Percentiles rank a stretch among this genome's conserved stretches.
phyloP scores from a whole-genome alignment of 2,888 invertebrate genomes.

The Tricholauxania praeusta region DNA sequence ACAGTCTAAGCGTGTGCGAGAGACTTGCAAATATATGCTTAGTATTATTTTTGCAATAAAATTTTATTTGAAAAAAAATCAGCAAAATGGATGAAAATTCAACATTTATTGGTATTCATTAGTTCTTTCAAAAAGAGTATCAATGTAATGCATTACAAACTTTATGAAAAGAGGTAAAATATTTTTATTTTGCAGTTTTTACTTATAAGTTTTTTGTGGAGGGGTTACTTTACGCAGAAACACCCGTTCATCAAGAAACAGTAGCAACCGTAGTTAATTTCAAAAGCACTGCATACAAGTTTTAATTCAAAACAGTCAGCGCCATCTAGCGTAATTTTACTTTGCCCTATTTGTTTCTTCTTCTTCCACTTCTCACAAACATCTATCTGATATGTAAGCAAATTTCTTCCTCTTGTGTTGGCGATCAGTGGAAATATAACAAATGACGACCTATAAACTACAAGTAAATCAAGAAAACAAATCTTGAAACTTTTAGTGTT shows the following conservation, averaged over 20 bases:
- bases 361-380: background rate
- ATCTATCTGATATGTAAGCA: conserved; percentile 22
- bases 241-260: conserved; percentile 1
- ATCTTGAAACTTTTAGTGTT: background rate
- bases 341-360: background rate
- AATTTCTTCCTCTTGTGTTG: conserved; percentile 28
- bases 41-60: too few species aligned
- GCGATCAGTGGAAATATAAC: background rate
- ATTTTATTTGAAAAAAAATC: too few species aligned
- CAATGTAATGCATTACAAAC: too few species aligned
- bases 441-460: conserved; percentile 12
- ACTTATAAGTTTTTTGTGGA: too few species aligned
- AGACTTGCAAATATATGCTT: too few species aligned
- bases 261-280: background rate
- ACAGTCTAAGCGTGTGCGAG: too few species aligned
- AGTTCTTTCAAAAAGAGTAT: too few species aligned
- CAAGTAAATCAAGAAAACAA: conserved; percentile 6
- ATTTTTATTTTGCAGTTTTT: too few species aligned
- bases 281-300: background rate
- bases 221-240: background rate
- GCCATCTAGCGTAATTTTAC: conserved; percentile 27
- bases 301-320: background rate
- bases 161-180: too few species aligned
- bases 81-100: too few species aligned
- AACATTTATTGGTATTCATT: too few species aligned